phyloP scores from a whole-genome alignment of 2,888 invertebrate species.

The Acleris holmiana region DNA sequence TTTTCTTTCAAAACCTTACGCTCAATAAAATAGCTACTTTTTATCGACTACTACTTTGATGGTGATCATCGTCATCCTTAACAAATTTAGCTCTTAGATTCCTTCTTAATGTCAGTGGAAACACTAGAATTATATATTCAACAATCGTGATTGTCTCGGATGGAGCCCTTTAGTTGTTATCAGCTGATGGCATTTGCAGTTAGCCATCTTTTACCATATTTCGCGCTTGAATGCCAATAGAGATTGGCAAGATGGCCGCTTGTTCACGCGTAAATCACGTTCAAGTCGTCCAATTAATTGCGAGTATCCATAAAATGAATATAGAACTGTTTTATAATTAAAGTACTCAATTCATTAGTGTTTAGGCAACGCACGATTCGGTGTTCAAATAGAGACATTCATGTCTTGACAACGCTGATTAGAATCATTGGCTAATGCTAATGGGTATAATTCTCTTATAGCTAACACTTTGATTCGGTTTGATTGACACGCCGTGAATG shows the following conservation, averaged over 20 bases:
- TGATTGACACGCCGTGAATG: constrained; percentile 58
- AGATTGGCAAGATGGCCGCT: constrained; percentile 29
- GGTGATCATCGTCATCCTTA: too few species aligned
- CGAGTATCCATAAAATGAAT: background rate
- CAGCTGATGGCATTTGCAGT: constrained; percentile 47
- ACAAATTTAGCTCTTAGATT: too few species aligned
- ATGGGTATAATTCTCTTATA: constrained; percentile 23
- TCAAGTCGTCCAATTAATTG: constrained; percentile 12
- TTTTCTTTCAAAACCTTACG: too few species aligned
- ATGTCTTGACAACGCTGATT: constrained; percentile 45
- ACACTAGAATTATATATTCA: background rate
- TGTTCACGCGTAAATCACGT: constrained; percentile 32
- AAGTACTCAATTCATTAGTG: constrained; percentile 39
- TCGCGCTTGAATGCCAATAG: constrained; percentile 50
- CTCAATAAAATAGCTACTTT: too few species aligned
- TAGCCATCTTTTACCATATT: constrained; percentile 52
- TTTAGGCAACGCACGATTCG: constrained; percentile 36
- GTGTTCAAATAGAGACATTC: constrained; percentile 46
- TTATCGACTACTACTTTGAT: too few species aligned
- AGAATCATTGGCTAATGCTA: constrained; percentile 39
- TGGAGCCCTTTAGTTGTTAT: constrained; percentile 5
- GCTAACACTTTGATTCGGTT: constrained; percentile 28
- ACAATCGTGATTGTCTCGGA: background rate
- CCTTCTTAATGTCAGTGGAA: too few species aligned
- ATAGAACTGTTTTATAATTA: constrained; percentile 5